Evolutionary conservation across 2,797 vertebrate species (phyloP), one percentile per base, ranked within the genome.

Genomic region (Pyrocephalus nanus): DNA sequence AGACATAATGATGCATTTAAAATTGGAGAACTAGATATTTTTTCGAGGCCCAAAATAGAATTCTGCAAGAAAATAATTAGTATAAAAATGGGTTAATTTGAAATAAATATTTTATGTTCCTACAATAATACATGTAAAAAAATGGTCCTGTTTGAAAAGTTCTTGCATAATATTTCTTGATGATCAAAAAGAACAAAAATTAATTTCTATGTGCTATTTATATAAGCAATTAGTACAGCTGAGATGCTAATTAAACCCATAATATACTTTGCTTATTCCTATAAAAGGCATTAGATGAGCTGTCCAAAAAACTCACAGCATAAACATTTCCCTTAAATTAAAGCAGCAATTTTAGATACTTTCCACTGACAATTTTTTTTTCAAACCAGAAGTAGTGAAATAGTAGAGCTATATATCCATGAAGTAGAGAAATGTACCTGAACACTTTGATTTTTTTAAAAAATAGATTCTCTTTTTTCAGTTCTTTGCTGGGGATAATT

Each of bases 111-210:
- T 94, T 90, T 67, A 19, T 79, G 16, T 73, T 93, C 32, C 25
- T 71, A 40, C 29, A 54, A 50, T 82, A 72, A 86, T 25, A 78
- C 25, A 54, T 40, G 42, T 50, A 84, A 70, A 62, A 83, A 94
- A 83, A 71, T 1, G 57, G 54, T 91, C 29, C 66, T 70, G 22
- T 78, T 50, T 86, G 43, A 75, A 86, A 88, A 83, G 84, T 92
- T 85, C 27, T 86, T 77, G 75, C 73, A 58, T 84, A 47, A 66
- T 85, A 48, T 71, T 79, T 88, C 54, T 71, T 40, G 25, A 79
- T 58, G 58, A 87, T 88, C 54, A 88, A 86, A 92, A 93, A 48
- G 32, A 73, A 54, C 15, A 87, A 80, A 91, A 92, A 93, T 45
- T 10, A 70, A 67, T 90, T 78, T 86, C 15, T 71, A 15, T 74